Evolutionary conservation across 2,113 vertebrate species (phyloP), one percentile per base, ranked within the genome.

Genomic region (Lethenteron camtschaticum): DNA sequence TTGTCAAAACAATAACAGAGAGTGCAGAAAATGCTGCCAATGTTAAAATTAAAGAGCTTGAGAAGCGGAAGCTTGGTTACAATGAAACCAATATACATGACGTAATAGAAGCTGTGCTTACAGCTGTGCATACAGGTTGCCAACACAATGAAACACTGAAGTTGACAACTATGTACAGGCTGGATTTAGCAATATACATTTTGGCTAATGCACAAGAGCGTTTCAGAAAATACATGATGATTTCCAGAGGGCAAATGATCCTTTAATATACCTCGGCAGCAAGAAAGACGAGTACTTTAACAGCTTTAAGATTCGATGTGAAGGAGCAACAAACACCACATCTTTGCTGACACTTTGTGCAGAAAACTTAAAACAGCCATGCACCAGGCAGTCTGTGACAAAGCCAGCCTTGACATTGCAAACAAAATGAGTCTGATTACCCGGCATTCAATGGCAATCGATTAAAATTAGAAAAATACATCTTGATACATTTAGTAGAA

Each of bases 401-500:
- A 2, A 24, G 20, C 78, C 77, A 0, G 72, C 77, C 6, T 79
- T 72, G 69, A 9, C 69, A 73, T 85, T 0, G 76, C 80, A 41
- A 70, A 18, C 5, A 75, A 79, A 4, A 81, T 86, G 74, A 2
- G 72, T 1, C 12, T 55, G 78, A 56, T 56, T 14, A 70, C 56
- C 66, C 76, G 9, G 77, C 77, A 12, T 85, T 87, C 3, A 24
- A 24, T 24, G 20, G 20, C 74, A 69, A 0, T 10, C 79, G 76
- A 20, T 57, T 73, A 59, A 78, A 77, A 24, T 74, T 86, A 66
- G 85, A 86, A 69, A 76, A 78, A 57, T 77, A 78, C 72, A 74
- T 85, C 57, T 75, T 86, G 69, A 79, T 58, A 57, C 76, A 74
- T 24, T 73, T 86, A 57, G 83, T 82, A 69, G 6, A 82, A 68